Evolutionary conservation across 2,113 vertebrate species (phyloP).

Genomic region (Stictonetta naevosa): DNA sequence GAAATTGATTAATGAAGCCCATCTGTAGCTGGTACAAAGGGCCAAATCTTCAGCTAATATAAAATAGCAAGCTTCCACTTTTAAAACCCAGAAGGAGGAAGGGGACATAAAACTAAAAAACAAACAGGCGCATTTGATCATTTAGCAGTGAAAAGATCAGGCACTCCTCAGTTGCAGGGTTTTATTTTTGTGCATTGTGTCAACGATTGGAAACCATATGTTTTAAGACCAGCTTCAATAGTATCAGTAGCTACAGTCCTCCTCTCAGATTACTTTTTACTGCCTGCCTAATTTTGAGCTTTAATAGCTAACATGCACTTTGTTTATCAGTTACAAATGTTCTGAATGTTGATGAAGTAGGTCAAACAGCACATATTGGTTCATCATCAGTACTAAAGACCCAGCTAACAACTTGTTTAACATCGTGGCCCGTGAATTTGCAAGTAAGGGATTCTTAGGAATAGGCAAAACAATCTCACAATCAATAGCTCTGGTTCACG

Average conservation of each 20-base stretch:
- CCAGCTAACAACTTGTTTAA: neutral
- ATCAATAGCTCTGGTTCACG: neutral
- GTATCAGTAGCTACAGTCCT: slow-evolving; percentile 71
- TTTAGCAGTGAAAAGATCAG: slow-evolving; percentile 49
- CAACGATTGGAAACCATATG: slow-evolving; percentile 66
- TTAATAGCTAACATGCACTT: slow-evolving; percentile 73
- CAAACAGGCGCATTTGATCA: slow-evolving; percentile 53
- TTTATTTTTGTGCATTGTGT: slow-evolving; percentile 68
- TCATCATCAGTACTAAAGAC: slow-evolving; percentile 3
- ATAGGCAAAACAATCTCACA: neutral
- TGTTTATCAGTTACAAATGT: slow-evolving; percentile 75
- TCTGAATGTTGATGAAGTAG: slow-evolving; percentile 36
- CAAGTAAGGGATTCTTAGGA: neutral
- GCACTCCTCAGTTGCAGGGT: slow-evolving; percentile 29
- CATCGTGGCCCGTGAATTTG: neutral
- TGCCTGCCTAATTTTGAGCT: slow-evolving; percentile 66
- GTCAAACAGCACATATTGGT: slow-evolving; percentile 38
- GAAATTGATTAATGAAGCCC: slow-evolving; percentile 67
- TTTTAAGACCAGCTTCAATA: slow-evolving; percentile 69
- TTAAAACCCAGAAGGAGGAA: slow-evolving; percentile 54
- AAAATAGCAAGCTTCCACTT: slow-evolving; percentile 46
- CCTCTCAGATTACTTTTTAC: slow-evolving; percentile 74
- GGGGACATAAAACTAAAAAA: slow-evolving; percentile 41
- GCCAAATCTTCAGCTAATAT: slow-evolving; percentile 38
- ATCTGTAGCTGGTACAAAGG: neutral